Base-by-base conservation (phyloP, 2,888 invertebrate species). In the Hofmannophila pseudospretella region DNA sequence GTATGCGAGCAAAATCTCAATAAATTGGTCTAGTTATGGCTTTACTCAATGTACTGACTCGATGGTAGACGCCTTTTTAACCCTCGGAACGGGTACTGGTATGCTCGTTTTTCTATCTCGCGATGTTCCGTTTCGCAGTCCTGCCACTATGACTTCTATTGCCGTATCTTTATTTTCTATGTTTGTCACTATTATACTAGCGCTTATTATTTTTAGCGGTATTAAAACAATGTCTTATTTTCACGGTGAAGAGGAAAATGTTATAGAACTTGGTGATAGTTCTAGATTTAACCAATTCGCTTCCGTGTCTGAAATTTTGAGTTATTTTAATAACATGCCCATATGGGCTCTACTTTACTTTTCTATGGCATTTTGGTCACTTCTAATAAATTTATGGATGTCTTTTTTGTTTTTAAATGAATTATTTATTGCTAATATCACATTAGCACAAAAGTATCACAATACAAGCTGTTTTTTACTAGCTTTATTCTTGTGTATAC, bases 211-310 rank as follows among this genome's bases (percentile, higher is more conserved):
- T 3, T 81, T 67, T 42, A 72, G 68, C 37, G 81, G 77, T 8
- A 65, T 82, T 9, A 78, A 76, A 59, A 69, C 70, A 2, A 77
- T 85, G 72, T 72, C 79, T 12, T 84, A 73, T 44, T 82, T 67
- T 44, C 84, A 84, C 34, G 81, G 80, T 0, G 72, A 78, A 55
- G 77, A 81, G 49, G 67, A 71, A 51, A 73, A 72, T 36, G 56
- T 81, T 5, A 51, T 80, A 28, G 82, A 82, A 66, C 41, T 67
- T 3, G 73, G 73, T 1, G 41, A 48, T 1, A 71, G 54, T 46
- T 38, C 51, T 2, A 79, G 58, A 45, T 82, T 82, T 44, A 25
- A 51, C 11, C 44, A 52, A 14, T 80, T 79, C 42, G 76, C 72
- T 7, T 71, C 74, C 10, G 65, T 70, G 29, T 51, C 76, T 2